Percentiles rank a stretch among this genome's conserved stretches.
These are phyloP conservation scores for Sceloporus tristichus DNA, from an alignment of 2,113 vertebrate genomes.

Conservation along the genomic window DNA sequence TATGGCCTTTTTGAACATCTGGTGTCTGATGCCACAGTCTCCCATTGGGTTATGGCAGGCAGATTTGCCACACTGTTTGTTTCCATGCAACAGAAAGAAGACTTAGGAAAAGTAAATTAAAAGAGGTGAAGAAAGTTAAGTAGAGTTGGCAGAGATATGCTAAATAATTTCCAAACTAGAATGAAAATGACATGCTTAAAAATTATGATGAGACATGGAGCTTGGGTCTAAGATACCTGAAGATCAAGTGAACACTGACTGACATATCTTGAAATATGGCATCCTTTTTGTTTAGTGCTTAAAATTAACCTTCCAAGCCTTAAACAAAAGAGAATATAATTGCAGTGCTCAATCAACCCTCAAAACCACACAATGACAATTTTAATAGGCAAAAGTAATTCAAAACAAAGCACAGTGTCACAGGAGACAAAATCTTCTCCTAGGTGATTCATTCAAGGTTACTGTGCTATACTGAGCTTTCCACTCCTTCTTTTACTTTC, in stretches of 20 bases:
- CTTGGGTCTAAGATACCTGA: conserved; percentile 17
- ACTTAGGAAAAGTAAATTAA: too few relatives aligned
- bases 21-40: background rate
- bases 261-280: background rate
- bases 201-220: conserved; percentile 7
- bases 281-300: conserved; percentile 59
- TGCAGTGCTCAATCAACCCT: conserved; percentile 66
- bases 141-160: background rate
- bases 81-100: background rate
- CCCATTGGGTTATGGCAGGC: background rate
- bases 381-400: conserved; percentile 64
- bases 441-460: conserved; percentile 14
- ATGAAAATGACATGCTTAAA: background rate
- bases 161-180: background rate
- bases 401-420: conserved; percentile 55
- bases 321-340: conserved; percentile 71
- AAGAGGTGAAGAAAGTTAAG: background rate
- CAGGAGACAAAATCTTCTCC: conserved; percentile 37
- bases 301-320: conserved; percentile 70
- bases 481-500: background rate
- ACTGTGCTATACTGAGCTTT: background rate
- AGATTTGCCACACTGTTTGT: background rate
- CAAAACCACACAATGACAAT: conserved; percentile 55
- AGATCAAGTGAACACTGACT: conserved; percentile 30
- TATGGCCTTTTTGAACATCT: background rate